phyloP scores from a whole-genome alignment of 64 coral and sea anemone genomes.

The Catalaphyllia jardinei region DNA sequence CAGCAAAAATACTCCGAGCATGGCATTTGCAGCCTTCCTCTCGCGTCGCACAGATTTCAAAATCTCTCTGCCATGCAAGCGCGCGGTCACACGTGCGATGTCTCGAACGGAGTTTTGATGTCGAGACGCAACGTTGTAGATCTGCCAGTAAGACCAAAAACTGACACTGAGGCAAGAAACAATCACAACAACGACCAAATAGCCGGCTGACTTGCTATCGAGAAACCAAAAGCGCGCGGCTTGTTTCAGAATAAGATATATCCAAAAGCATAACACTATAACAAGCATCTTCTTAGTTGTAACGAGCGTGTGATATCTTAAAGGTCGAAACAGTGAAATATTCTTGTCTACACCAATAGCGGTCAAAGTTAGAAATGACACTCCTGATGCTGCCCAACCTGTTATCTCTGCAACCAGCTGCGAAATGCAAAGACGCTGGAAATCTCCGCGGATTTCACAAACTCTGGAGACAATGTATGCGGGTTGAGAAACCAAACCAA shows the following conservation, averaged over 20 bases:
- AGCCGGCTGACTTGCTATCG: background rate
- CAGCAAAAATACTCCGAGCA: background rate
- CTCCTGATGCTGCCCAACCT: conserved; percentile 33
- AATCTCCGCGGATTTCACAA: conserved; percentile 18
- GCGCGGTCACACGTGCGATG: background rate
- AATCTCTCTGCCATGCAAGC: background rate
- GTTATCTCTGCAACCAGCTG: conserved; percentile 14
- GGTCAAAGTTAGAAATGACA: conserved; percentile 36
- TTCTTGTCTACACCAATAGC: background rate
- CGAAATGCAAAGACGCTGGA: conserved; percentile 24
- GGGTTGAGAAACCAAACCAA: conserved; percentile 51
- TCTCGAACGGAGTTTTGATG: background rate
- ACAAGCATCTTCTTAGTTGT: background rate
- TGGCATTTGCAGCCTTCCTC: background rate
- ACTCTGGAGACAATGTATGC: conserved; percentile 48
- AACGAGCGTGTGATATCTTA: background rate
- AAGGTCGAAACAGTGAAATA: background rate
- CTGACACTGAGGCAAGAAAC: background rate
- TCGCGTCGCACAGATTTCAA: background rate
- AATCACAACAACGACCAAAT: background rate
- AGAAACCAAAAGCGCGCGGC: background rate
- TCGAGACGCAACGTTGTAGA: background rate
- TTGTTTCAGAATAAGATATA: background rate
- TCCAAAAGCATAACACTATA: background rate
- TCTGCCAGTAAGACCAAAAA: background rate